Evolutionary conservation across 2,797 vertebrate genomes (phyloP).

Genomic region (Tiaroga cobitis): DNA sequence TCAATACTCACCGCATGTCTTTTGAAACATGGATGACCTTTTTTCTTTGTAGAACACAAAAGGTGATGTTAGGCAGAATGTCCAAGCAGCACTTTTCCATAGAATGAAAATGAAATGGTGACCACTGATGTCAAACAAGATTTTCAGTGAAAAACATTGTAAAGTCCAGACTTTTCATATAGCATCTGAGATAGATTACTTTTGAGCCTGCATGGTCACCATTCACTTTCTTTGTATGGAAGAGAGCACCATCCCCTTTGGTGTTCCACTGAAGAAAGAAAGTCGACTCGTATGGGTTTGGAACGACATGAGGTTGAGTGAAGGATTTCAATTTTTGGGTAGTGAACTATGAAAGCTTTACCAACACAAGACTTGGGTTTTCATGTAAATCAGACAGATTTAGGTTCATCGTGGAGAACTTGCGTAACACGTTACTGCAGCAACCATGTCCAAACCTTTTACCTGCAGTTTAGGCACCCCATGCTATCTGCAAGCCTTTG

Average conservation of each 20-base stretch:
- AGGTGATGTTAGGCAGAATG: neutral
- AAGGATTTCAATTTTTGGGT: neutral
- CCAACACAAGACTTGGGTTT: constrained; percentile 1
- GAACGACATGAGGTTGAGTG: neutral
- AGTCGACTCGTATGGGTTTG: neutral
- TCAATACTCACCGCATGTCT: neutral
- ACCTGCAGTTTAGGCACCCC: constrained; percentile 44
- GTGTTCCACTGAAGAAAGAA: neutral
- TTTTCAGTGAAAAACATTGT: neutral
- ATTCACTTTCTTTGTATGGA: neutral
- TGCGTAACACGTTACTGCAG: constrained; percentile 27
- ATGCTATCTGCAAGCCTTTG: constrained; percentile 44
- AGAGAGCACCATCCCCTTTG: neutral
- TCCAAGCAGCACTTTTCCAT: neutral
- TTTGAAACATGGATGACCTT: neutral
- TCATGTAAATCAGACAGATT: constrained; percentile 45
- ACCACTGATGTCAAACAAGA: neutral
- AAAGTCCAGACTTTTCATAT: neutral
- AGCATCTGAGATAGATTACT: neutral
- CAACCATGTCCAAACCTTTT: constrained; percentile 30
- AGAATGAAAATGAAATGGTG: neutral
- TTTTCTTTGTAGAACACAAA: neutral
- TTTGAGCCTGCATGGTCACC: no score
- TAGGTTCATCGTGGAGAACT: constrained; percentile 4
- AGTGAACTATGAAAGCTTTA: neutral